phyloP scores from a whole-genome alignment of 1,140 invertebrate genomes.

The Drosophila azteca region DNA sequence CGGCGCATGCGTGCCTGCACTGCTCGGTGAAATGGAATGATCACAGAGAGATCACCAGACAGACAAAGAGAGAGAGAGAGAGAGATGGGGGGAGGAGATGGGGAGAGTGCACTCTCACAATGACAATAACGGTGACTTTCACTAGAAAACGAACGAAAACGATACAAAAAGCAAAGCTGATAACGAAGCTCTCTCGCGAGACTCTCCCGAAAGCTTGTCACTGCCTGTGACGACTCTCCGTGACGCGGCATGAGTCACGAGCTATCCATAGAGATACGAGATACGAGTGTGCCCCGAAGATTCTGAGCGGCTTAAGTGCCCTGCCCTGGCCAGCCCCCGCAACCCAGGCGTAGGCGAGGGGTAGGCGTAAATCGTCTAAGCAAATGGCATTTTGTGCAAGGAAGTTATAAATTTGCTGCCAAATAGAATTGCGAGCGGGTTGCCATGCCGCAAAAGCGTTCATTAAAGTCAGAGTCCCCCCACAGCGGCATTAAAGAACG shows the following conservation, averaged over 20 bases:
- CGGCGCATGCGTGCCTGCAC: constrained; percentile 58
- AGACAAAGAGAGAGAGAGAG: neutral
- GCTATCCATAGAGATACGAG: neutral
- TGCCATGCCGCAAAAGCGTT: constrained; percentile 56
- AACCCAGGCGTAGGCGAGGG: constrained; percentile 8
- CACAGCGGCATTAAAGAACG: constrained; percentile 27
- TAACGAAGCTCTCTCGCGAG: constrained; percentile 45
- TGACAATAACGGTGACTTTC: constrained; percentile 70
- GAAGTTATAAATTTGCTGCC: constrained; percentile 79
- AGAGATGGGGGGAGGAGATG: neutral
- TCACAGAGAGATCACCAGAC: constrained; percentile 26
- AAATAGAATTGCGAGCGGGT: constrained; percentile 71
- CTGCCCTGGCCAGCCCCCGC: constrained; percentile 39
- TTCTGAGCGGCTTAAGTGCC: constrained; percentile 74
- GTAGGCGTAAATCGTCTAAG: constrained; percentile 77
- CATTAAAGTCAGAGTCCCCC: constrained; percentile 64
- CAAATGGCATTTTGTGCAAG: constrained; percentile 72
- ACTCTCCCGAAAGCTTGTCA: constrained; percentile 15
- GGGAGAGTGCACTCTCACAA: constrained; percentile 26
- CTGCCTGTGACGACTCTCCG: constrained; percentile 6
- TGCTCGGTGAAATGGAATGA: constrained; percentile 73
- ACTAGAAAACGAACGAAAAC: constrained; percentile 64
- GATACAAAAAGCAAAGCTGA: constrained; percentile 38
- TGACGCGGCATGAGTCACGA: constrained; percentile 25
- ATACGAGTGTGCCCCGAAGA: neutral